Percentiles rank a stretch among this genome's conserved stretches.
Evolutionary conservation across 2,888 invertebrate species (phyloP).

Genomic region (Tortricodes alternella): DNA sequence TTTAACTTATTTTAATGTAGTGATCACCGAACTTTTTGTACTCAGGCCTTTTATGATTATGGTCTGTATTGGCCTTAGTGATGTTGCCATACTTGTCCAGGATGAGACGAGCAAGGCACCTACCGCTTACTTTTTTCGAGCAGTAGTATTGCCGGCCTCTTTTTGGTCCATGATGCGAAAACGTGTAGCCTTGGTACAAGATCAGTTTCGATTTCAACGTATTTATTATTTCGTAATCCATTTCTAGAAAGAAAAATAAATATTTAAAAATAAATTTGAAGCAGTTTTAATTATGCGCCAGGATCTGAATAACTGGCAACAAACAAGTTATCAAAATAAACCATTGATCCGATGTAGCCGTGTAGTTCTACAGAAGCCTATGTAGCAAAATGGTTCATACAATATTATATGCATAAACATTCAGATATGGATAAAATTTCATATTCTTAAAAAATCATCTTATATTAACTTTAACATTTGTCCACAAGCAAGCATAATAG

Average conservation of each 20-base stretch:
- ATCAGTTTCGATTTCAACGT: conserved; percentile 29
- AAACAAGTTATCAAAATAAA: too few relatives aligned
- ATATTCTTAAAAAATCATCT: too few relatives aligned
- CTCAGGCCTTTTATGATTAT: not conserved
- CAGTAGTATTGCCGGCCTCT: conserved; percentile 31
- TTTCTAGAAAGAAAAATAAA: not conserved
- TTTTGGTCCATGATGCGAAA: conserved; percentile 33
- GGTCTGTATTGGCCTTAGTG: not conserved
- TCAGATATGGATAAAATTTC: too few relatives aligned
- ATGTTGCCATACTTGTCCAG: not conserved
- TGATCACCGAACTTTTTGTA: not conserved
- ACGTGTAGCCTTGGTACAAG: conserved; percentile 37
- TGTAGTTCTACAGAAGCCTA: too few relatives aligned
- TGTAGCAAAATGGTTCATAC: too few relatives aligned
- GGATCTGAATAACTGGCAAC: too few relatives aligned
- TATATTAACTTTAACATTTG: too few relatives aligned
- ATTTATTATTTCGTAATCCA: conserved; percentile 30
- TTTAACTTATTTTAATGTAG: not conserved
- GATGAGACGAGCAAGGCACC: not conserved
- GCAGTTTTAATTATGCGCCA: too few relatives aligned
- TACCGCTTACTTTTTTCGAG: conserved; percentile 30
- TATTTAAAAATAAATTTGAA: not conserved
- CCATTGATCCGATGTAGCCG: too few relatives aligned
- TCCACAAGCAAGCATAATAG: too few relatives aligned
- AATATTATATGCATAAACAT: too few relatives aligned